Evolutionary conservation across 2,113 vertebrate species (phyloP).

Genomic region (Mirza zaza): DNA sequence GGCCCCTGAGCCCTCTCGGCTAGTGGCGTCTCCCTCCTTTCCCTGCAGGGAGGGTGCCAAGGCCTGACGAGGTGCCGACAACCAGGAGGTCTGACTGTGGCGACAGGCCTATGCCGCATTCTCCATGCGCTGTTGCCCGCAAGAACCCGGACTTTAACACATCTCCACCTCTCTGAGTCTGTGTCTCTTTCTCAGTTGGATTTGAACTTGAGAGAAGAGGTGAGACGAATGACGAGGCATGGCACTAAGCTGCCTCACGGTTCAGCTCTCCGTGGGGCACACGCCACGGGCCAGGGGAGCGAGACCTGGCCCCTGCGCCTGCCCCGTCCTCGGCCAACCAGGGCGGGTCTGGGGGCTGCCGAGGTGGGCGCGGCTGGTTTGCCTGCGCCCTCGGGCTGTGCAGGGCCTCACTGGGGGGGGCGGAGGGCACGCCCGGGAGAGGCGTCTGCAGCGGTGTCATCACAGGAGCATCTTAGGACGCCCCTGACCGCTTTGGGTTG

Average conservation of each 20-base stretch:
- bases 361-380: accelerated
- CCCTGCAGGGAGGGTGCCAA: not conserved
- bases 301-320: accelerated
- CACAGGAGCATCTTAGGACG: accelerated
- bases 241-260: accelerated
- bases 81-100: accelerated
- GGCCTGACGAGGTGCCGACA: not conserved
- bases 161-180: not conserved
- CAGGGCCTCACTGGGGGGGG: not conserved
- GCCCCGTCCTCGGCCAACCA: accelerated
- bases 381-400: not conserved
- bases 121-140: accelerated
- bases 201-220: not conserved
- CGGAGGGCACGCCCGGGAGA: not conserved
- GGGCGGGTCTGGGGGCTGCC: accelerated
- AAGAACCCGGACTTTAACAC: accelerated
- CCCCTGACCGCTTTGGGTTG: accelerated
- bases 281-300: accelerated
- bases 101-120: accelerated
- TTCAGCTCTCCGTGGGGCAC: not conserved
- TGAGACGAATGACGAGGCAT: accelerated
- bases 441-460: accelerated
- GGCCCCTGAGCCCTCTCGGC: not conserved
- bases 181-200: not conserved
- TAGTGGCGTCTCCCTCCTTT: not conserved